Evolutionary conservation across 2,888 invertebrate genomes (phyloP).

Genomic region (Balanococcus diminutus): DNA sequence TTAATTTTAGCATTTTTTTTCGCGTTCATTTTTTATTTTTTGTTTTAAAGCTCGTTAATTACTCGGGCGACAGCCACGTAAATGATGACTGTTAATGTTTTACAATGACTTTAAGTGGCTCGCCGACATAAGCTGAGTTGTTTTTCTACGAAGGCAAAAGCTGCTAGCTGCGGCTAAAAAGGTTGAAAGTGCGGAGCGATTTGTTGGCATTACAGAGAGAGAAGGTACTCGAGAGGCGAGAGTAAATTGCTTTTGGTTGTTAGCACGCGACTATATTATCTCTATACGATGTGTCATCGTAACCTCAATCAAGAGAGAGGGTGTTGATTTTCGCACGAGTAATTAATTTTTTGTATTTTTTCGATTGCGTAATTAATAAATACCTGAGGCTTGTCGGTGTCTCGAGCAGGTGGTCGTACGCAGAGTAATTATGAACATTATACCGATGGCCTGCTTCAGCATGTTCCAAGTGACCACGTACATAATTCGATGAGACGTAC

Average conservation of each 20-base stretch:
- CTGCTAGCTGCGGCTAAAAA: background rate
- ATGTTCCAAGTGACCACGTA: background rate
- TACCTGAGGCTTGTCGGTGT: conserved; percentile 24
- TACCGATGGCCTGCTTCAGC: background rate
- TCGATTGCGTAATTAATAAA: background rate
- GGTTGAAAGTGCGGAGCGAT: background rate
- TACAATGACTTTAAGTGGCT: conserved; percentile 20
- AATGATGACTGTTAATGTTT: conserved; percentile 31
- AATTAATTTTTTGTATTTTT: background rate
- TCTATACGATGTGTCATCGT: background rate
- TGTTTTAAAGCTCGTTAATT: conserved; percentile 7
- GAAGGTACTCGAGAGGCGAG: background rate
- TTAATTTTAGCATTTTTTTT: conserved; percentile 19
- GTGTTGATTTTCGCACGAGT: background rate
- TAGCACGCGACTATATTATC: background rate
- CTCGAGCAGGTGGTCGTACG: background rate
- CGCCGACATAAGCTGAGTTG: background rate
- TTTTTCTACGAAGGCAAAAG: background rate
- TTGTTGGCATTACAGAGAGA: background rate
- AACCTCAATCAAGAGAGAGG: background rate
- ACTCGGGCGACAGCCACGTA: conserved; percentile 2
- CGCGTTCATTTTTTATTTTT: background rate
- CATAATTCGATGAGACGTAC: background rate
- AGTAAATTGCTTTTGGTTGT: background rate
- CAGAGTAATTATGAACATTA: background rate